phyloP scores from a whole-genome alignment of 2,113 vertebrate species.

The Tamias sibiricus region DNA sequence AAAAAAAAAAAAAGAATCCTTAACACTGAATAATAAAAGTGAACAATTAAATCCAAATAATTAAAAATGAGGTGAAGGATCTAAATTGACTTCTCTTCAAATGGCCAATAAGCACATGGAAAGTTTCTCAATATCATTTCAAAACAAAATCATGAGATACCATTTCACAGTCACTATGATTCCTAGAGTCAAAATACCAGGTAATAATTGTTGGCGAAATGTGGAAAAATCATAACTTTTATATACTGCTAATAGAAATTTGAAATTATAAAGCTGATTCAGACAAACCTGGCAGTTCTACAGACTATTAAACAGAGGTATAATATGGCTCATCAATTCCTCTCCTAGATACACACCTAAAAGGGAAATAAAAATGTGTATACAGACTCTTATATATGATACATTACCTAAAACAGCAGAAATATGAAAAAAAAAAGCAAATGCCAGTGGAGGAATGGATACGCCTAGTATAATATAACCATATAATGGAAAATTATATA shows the following conservation, averaged over 20 bases:
- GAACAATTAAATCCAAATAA: not conserved
- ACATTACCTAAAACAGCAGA: not conserved
- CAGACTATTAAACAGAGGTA: not conserved
- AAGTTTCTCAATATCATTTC: rapidly evolving
- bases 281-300: not conserved
- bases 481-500: not conserved
- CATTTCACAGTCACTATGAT: not conserved
- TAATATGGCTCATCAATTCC: not conserved
- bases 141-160: not conserved
- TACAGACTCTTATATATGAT: not conserved
- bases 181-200: not conserved
- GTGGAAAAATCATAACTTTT: not conserved
- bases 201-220: not conserved
- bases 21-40: not conserved
- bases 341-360: not conserved
- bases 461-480: not conserved
- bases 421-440: not conserved
- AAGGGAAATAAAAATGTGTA: not conserved
- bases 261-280: not conserved
- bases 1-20: not conserved
- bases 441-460: not conserved
- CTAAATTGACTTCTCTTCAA: not conserved
- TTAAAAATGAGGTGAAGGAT: not conserved
- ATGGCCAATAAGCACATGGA: not conserved
- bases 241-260: not conserved